Percentiles rank a stretch among this genome's conserved stretches.
Conservation (phyloP, 1,140 invertebrate genomes). For the Pseudomyrmex gracilis region DNA sequence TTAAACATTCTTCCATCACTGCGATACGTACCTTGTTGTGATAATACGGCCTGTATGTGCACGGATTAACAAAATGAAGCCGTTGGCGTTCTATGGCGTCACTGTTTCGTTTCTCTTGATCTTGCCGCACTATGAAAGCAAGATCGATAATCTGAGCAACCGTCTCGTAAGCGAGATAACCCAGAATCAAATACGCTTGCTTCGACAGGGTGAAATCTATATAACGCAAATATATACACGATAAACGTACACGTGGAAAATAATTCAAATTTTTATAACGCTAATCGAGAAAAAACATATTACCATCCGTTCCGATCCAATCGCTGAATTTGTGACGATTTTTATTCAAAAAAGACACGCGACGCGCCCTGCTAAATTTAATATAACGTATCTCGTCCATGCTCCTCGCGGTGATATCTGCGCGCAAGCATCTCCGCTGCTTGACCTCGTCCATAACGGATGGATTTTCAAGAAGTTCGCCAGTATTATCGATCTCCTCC, state of each 20-base stretch:
- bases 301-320: conserved; percentile 85
- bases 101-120: conserved; percentile 84
- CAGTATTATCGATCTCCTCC: conserved; percentile 81
- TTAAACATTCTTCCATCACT: background rate
- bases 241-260: conserved; percentile 4
- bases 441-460: conserved; percentile 80
- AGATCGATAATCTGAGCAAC: conserved; percentile 89
- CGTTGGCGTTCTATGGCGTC: conserved; percentile 85
- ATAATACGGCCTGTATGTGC: conserved; percentile 83
- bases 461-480: conserved; percentile 78
- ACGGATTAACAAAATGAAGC: conserved; percentile 82
- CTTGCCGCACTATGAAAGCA: conserved; percentile 88
- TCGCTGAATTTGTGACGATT: conserved; percentile 86
- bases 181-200: conserved; percentile 86
- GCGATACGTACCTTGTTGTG: conserved; percentile 77
- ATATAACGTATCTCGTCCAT: conserved; percentile 83
- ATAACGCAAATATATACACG: conserved; percentile 37
- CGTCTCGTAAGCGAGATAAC: conserved; percentile 89
- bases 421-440: conserved; percentile 80
- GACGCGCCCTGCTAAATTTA: conserved; percentile 85
- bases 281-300: conserved; percentile 27
- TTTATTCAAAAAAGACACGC: conserved; percentile 84
- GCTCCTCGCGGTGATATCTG: conserved; percentile 81
- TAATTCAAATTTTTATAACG: background rate
- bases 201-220: conserved; percentile 85